Percentiles rank a stretch among this genome's conserved stretches.
Evolutionary conservation across 2,888 invertebrate genomes (phyloP).

Genomic region (Eupithecia tripunctaria): DNA sequence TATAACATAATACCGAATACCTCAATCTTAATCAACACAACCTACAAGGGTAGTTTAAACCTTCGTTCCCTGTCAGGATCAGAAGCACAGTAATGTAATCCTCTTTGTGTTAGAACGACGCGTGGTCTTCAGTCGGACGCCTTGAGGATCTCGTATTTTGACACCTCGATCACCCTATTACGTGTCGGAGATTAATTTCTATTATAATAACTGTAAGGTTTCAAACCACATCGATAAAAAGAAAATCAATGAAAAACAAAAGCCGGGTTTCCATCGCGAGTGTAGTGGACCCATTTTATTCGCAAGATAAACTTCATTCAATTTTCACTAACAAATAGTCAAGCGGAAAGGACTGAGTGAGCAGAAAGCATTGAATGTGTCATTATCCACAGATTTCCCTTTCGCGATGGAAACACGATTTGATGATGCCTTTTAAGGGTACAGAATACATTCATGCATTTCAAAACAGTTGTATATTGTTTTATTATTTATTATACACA

Average conservation of each 20-base stretch:
- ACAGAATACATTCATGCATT: too few species aligned
- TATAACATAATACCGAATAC: neutral
- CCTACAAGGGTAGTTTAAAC: constrained; percentile 14
- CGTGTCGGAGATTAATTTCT: constrained; percentile 31
- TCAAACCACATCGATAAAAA: neutral
- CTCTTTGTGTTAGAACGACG: constrained; percentile 51
- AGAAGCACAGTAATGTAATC: constrained; percentile 52
- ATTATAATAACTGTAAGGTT: neutral
- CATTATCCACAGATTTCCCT: too few species aligned
- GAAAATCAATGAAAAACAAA: neutral
- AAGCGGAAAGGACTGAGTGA: too few species aligned
- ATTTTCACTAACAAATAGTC: too few species aligned
- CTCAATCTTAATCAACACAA: constrained; percentile 5
- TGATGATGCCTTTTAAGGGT: too few species aligned
- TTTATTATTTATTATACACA: too few species aligned
- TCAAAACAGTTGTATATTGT: too few species aligned
- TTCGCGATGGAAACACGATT: too few species aligned
- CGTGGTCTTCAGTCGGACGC: constrained; percentile 51
- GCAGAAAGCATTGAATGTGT: too few species aligned
- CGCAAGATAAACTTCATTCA: too few species aligned
- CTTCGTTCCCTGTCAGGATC: constrained; percentile 9
- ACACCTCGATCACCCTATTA: constrained; percentile 54
- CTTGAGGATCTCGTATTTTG: constrained; percentile 54
- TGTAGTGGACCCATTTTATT: too few species aligned
- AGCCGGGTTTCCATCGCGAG: too few species aligned